Conservation (phyloP, 2,797 vertebrate species). For the Tenualosa thibaudeaui region DNA sequence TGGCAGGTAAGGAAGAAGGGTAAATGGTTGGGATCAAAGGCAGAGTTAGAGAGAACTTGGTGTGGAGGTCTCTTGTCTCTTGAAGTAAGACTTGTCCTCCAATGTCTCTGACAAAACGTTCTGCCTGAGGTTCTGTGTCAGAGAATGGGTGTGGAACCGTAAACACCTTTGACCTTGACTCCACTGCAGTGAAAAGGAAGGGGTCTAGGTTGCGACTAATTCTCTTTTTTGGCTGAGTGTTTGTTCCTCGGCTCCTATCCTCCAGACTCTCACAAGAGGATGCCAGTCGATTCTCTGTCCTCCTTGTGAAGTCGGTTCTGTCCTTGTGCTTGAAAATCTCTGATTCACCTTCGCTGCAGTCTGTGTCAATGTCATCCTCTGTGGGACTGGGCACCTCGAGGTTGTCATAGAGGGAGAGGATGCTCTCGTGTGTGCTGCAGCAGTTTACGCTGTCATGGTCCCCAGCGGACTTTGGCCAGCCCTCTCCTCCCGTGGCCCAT, state of each 20-base stretch:
- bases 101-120: background rate
- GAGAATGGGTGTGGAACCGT: background rate
- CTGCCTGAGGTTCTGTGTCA: background rate
- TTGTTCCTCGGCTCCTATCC: conserved; percentile 32
- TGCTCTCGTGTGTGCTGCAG: conserved; percentile 69
- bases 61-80: conserved; percentile 39
- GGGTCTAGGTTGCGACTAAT: background rate
- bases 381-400: conserved; percentile 36
- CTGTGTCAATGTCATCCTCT: conserved; percentile 19
- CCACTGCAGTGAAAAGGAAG: background rate
- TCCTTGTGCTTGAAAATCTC: background rate
- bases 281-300: conserved; percentile 64
- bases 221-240: background rate
- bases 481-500: background rate
- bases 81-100: background rate
- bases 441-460: conserved; percentile 56
- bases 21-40: conserved; percentile 58
- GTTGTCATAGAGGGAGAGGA: conserved; percentile 74
- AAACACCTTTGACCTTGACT: background rate
- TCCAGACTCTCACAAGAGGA: conserved; percentile 69
- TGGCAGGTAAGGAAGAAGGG: conserved; percentile 72
- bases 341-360: background rate
- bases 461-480: conserved; percentile 42
- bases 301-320: background rate
- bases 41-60: conserved; percentile 64